A percentile compares a stretch with the other conserved stretches of the same genome.
phyloP scores from a whole-genome alignment of 2,797 vertebrate genomes.

The Tauraco hartlaubi region DNA sequence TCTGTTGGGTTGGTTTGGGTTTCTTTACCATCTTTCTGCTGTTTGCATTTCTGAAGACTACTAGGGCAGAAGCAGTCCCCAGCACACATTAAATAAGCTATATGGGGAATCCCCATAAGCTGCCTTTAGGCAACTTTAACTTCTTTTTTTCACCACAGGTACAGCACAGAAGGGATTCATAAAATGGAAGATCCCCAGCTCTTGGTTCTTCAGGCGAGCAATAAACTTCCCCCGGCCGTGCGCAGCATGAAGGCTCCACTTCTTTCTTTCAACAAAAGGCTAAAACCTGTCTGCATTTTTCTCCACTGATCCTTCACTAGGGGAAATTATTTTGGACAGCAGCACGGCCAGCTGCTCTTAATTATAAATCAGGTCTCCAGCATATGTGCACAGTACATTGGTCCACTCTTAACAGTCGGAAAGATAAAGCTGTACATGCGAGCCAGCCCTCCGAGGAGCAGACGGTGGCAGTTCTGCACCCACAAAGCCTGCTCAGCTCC shows the following conservation, averaged over 20 bases:
- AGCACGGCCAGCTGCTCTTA: constrained; percentile 67
- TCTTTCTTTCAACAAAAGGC: not conserved
- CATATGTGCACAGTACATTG: constrained; percentile 41
- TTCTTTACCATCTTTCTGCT: not conserved
- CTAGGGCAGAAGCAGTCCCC: not conserved
- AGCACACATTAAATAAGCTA: not conserved
- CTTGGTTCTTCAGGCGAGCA: not conserved
- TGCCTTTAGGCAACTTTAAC: not conserved
- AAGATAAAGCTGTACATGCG: not conserved
- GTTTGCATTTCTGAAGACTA: not conserved
- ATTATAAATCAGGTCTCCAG: constrained; percentile 69
- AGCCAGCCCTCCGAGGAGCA: not conserved
- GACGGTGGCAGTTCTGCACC: not conserved
- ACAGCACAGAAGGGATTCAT: not conserved
- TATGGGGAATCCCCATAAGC: not conserved
- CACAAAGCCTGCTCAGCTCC: not conserved
- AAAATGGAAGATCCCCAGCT: constrained; percentile 16
- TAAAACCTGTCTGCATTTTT: constrained; percentile 33
- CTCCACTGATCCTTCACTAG: constrained; percentile 31
- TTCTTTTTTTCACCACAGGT: not conserved
- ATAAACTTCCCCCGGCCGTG: not conserved
- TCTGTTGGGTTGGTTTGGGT: not conserved
- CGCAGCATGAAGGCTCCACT: not conserved
- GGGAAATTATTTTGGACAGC: constrained; percentile 66
- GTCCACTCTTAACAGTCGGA: not conserved